Evolutionary conservation across 2,113 vertebrate species (phyloP).

Genomic region (Scolopax mira): DNA sequence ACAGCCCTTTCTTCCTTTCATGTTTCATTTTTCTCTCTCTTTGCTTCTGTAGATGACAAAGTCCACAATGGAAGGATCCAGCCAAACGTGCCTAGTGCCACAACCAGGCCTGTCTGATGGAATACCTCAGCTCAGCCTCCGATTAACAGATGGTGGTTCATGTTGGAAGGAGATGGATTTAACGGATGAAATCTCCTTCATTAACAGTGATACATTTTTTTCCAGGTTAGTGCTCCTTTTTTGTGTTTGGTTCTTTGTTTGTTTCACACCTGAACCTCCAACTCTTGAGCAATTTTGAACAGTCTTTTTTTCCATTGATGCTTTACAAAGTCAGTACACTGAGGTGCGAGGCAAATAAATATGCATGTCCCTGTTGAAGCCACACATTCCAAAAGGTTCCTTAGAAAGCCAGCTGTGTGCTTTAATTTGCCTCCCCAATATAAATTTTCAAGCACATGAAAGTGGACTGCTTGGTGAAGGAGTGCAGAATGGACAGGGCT

Average conservation of each 20-base stretch:
- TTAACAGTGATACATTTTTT: conserved; percentile 30
- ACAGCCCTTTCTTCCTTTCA: neutral
- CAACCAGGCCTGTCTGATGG: conserved; percentile 48
- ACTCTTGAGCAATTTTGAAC: neutral
- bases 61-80: neutral
- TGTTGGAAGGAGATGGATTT: conserved; percentile 49
- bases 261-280: neutral
- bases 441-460: neutral
- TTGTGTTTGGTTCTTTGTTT: neutral
- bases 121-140: conserved; percentile 41
- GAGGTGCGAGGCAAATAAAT: neutral
- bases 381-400: neutral
- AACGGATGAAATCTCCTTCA: conserved; percentile 46
- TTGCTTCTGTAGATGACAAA: conserved; percentile 52
- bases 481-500: neutral
- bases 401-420: neutral
- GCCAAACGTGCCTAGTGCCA: conserved; percentile 5
- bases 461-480: neutral
- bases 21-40: neutral
- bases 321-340: neutral
- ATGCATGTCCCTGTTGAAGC: neutral
- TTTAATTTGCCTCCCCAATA: neutral
- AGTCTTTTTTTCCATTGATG: neutral
- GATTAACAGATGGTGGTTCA: neutral
- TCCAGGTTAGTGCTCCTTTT: conserved; percentile 63